Conservation (phyloP, 2,113 vertebrate genomes). For the Lontra canadensis region DNA sequence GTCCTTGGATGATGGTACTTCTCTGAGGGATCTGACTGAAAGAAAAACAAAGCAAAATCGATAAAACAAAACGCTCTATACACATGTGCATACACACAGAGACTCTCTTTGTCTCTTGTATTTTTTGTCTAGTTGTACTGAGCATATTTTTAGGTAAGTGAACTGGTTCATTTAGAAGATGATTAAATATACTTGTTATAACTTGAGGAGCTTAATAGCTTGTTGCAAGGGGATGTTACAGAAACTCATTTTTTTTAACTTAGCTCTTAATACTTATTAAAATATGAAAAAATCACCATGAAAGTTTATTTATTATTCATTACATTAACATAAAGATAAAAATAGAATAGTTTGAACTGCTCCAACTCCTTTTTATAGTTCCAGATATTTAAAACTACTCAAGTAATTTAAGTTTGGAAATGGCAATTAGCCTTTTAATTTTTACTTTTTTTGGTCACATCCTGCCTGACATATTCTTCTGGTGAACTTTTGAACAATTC, state of each 20-base stretch:
- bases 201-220: background rate
- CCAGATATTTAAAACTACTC: constrained; percentile 30
- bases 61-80: background rate
- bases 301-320: background rate
- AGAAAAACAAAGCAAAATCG: background rate
- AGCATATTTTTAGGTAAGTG: background rate
- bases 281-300: background rate
- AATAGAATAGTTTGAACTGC: background rate
- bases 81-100: background rate
- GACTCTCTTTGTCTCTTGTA: background rate
- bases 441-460: background rate
- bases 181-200: background rate
- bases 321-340: background rate
- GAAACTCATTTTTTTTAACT: background rate
- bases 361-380: background rate
- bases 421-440: background rate
- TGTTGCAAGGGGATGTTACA: background rate
- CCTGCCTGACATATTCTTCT: background rate
- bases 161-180: background rate
- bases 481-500: background rate
- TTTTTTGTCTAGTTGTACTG: background rate
- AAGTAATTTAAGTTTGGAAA: constrained; percentile 6
- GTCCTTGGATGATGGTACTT: background rate
- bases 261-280: constrained; percentile 9
- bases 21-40: background rate